phyloP scores from a whole-genome alignment of 92 coral and sea anemone genomes.

The Palythoa grandis region DNA sequence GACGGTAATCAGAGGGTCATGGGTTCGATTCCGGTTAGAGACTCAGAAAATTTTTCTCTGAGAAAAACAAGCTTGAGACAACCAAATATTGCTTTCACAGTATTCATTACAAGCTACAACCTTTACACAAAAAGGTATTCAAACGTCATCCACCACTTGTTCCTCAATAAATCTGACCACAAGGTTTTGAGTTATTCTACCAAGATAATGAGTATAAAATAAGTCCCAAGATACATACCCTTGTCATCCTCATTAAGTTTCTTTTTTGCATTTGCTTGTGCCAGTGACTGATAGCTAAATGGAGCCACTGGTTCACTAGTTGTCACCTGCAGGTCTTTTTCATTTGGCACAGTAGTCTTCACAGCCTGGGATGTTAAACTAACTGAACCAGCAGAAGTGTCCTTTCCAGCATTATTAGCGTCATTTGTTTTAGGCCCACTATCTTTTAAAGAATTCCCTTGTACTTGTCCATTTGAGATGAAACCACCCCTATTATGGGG shows the following conservation, averaged over 20 bases:
- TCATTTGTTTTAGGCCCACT: not conserved
- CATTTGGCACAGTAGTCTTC: not conserved
- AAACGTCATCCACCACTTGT: too few species aligned
- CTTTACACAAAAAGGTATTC: too few species aligned
- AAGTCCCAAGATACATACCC: not conserved
- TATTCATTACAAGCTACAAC: too few species aligned
- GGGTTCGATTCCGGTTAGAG: too few species aligned
- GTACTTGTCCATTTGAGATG: constrained; percentile 12
- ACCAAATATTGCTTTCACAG: too few species aligned
- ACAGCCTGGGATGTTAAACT: not conserved
- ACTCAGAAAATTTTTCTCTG: too few species aligned
- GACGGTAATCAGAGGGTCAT: too few species aligned
- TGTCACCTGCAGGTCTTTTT: not conserved
- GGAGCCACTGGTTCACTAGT: constrained; percentile 5
- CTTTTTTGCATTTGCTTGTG: constrained; percentile 46
- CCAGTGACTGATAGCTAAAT: constrained; percentile 34
- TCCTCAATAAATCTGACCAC: not conserved
- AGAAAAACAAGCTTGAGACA: too few species aligned
- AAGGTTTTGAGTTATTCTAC: not conserved
- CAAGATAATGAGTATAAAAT: not conserved
- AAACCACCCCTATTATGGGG: constrained; percentile 3
- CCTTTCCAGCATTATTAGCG: not conserved
- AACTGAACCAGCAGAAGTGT: constrained; percentile 15
- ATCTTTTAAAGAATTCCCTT: not conserved
- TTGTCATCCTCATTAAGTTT: constrained; percentile 24